Conservation (phyloP, 2,888 invertebrate genomes). For the Drosophila seclusa region DNA sequence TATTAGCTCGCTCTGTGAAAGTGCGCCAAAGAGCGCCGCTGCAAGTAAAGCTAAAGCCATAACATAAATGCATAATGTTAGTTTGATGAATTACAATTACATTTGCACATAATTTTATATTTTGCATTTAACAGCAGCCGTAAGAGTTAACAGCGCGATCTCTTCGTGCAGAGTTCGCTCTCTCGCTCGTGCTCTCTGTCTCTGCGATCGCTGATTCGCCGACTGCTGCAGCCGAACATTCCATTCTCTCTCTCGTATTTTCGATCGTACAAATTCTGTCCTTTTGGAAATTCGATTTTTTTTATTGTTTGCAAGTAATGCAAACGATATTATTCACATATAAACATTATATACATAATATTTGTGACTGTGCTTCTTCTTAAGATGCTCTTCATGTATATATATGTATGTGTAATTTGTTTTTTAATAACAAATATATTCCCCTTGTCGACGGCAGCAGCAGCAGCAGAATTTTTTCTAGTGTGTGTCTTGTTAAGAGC, state of each 20-base stretch:
- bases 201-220: not conserved
- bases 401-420: not conserved
- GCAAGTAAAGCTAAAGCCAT: not conserved
- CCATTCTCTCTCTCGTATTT: not conserved
- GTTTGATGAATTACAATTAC: not conserved
- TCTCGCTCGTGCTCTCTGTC: not conserved
- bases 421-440: not conserved
- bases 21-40: not conserved
- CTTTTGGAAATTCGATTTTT: not conserved
- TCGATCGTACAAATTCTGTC: not conserved
- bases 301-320: not conserved
- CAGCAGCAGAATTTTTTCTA: slow-evolving; percentile 2
- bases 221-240: not conserved
- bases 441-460: not conserved
- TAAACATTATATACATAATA: not conserved
- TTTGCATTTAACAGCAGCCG: not conserved
- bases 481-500: not conserved
- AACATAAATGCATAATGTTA: not conserved
- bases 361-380: not conserved
- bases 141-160: not conserved
- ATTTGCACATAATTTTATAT: not conserved
- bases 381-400: not conserved
- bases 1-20: not conserved
- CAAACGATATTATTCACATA: not conserved
- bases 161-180: not conserved